Conservation (phyloP, 1,140 invertebrate genomes). For the Globodera rostochiensis region DNA sequence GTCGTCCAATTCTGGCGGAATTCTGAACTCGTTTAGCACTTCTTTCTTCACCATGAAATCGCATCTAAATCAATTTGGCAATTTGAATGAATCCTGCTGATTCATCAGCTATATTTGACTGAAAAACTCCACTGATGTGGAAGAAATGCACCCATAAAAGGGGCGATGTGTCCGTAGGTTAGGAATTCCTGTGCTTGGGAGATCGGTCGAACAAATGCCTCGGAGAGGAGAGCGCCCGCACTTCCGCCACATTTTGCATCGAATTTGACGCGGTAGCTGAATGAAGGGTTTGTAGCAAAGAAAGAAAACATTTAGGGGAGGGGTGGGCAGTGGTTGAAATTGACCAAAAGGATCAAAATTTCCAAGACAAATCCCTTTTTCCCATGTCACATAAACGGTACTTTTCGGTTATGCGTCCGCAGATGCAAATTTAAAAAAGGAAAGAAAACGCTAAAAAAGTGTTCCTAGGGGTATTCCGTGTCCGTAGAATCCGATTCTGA, state of each 20-base stretch:
- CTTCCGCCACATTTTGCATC: conserved; percentile 31
- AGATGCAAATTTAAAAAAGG: no score
- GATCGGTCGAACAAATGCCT: conserved; percentile 39
- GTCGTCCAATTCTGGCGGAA: conserved; percentile 33
- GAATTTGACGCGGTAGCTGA: conserved; percentile 26
- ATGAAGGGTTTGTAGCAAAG: not conserved
- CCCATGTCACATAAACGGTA: no score
- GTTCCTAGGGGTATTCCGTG: no score
- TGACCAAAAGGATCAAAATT: no score
- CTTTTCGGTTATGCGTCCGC: no score
- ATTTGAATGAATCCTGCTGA: not conserved
- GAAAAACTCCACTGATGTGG: conserved; percentile 27
- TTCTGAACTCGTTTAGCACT: conserved; percentile 32
- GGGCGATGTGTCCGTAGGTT: conserved; percentile 25
- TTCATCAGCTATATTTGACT: not conserved
- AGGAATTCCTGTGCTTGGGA: conserved; percentile 33
- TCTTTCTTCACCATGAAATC: conserved; percentile 33
- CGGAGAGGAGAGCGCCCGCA: conserved; percentile 35
- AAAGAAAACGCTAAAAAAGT: not conserved
- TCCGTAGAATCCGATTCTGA: no score
- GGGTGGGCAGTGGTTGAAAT: no score
- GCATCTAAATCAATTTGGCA: not conserved
- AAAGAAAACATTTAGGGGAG: not conserved
- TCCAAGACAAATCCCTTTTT: no score
- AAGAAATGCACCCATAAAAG: conserved; percentile 32